These are phyloP conservation scores for Amphiprion ocellaris DNA, from an alignment of 2,113 vertebrate genomes.

Conservation along the genomic window DNA sequence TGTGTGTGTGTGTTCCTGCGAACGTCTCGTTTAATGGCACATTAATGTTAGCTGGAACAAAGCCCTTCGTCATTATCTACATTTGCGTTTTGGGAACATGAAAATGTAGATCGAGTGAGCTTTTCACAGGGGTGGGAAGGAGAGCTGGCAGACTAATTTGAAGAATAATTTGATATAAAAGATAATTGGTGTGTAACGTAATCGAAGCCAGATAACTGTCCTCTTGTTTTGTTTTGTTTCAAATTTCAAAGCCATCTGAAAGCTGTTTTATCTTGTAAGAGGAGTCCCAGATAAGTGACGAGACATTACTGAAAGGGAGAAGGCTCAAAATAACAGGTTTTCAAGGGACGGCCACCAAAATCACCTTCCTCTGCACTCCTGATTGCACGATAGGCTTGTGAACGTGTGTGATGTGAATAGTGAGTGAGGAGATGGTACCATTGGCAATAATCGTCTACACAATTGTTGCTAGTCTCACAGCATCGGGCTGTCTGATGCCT, in stretches of 20 bases:
- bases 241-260: constrained; percentile 32
- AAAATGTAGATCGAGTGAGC: constrained; percentile 48
- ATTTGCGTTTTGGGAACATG: constrained; percentile 40
- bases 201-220: constrained; percentile 40
- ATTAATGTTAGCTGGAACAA: constrained; percentile 51
- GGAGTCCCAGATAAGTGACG: constrained; percentile 37
- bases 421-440: constrained; percentile 35
- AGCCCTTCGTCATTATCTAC: constrained; percentile 57
- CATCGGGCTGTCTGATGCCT: constrained; percentile 16
- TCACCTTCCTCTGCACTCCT: constrained; percentile 43
- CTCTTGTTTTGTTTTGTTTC: constrained; percentile 25
- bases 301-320: constrained; percentile 48
- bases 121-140: constrained; percentile 46
- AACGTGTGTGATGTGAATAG: constrained; percentile 56
- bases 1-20: constrained; percentile 2
- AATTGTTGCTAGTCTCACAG: constrained; percentile 1
- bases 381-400: constrained; percentile 57
- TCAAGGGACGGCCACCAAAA: constrained; percentile 47
- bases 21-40: constrained; percentile 49
- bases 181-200: constrained; percentile 47
- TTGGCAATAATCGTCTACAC: constrained; percentile 34
- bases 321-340: constrained; percentile 51
- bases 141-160: constrained; percentile 35
- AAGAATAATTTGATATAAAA: constrained; percentile 58
- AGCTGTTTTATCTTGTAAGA: constrained; percentile 20